Conservation (phyloP, 2,113 vertebrate genomes). For the Prietella phreatophila region DNA sequence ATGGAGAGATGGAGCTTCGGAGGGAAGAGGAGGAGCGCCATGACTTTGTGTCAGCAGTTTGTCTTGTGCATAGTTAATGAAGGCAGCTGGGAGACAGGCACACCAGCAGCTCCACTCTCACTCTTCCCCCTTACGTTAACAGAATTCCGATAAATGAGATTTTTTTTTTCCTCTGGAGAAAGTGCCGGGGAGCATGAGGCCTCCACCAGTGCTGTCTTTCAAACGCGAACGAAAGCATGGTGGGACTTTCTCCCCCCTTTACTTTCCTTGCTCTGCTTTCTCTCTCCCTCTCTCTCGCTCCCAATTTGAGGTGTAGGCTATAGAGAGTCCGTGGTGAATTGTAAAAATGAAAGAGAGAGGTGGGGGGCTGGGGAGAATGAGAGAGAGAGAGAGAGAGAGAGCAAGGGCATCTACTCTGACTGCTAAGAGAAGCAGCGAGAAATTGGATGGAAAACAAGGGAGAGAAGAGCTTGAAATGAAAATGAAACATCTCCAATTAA, state of each 20-base stretch:
- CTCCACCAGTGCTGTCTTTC: slow-evolving; percentile 62
- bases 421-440: slow-evolving; percentile 56
- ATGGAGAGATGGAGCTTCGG: slow-evolving; percentile 41
- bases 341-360: slow-evolving; percentile 67
- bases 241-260: slow-evolving; percentile 47
- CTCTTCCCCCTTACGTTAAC: slow-evolving; percentile 71
- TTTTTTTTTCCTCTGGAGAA: slow-evolving; percentile 66
- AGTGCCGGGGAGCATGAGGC: slow-evolving; percentile 58
- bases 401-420: slow-evolving; percentile 59
- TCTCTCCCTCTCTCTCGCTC: slow-evolving; percentile 27
- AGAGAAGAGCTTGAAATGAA: slow-evolving; percentile 59
- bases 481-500: slow-evolving; percentile 70
- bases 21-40: slow-evolving; percentile 59
- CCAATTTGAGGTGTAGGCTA: slow-evolving; percentile 51
- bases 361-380: background rate
- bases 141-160: slow-evolving; percentile 76
- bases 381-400: slow-evolving; percentile 30
- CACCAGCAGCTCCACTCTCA: slow-evolving; percentile 22
- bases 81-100: slow-evolving; percentile 62
- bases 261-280: slow-evolving; percentile 35
- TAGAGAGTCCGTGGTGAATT: slow-evolving; percentile 61
- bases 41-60: slow-evolving; percentile 87
- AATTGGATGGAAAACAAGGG: slow-evolving; percentile 54
- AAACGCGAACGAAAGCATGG: slow-evolving; percentile 49
- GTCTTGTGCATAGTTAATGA: slow-evolving; percentile 88